Conservation (phyloP, 2,888 invertebrate species). For the Apoderus coryli region DNA sequence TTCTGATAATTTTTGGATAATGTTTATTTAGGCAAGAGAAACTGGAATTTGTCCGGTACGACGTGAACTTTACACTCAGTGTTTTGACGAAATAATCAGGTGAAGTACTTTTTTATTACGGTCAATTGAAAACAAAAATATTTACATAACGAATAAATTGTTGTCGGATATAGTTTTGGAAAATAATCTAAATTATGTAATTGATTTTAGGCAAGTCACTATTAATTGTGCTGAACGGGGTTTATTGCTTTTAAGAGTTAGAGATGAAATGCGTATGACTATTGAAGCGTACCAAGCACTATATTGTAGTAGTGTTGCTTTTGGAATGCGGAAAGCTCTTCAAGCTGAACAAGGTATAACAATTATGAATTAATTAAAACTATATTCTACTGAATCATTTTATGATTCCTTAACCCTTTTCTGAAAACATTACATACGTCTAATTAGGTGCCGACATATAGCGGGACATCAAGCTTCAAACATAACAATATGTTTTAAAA, state of each 20-base stretch:
- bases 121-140: too few species aligned
- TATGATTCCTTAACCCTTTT: too few species aligned
- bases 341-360: slow-evolving; percentile 81
- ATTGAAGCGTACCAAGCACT: slow-evolving; percentile 93
- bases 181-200: too few species aligned
- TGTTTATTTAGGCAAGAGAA: slow-evolving; percentile 59
- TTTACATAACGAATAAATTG: too few species aligned
- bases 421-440: too few species aligned
- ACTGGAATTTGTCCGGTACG: slow-evolving; percentile 93
- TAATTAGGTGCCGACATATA: too few species aligned
- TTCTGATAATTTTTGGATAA: not conserved
- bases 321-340: slow-evolving; percentile 91
- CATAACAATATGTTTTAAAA: too few species aligned
- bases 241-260: slow-evolving; percentile 74
- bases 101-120: too few species aligned
- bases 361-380: too few species aligned
- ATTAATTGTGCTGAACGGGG: slow-evolving; percentile 96
- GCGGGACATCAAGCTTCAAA: too few species aligned
- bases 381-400: too few species aligned
- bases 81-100: slow-evolving; percentile 88
- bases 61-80: slow-evolving; percentile 87
- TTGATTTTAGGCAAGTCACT: slow-evolving; percentile 90
- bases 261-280: slow-evolving; percentile 94
- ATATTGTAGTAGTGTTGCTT: slow-evolving; percentile 94
- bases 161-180: too few species aligned